Base-by-base conservation (phyloP, 2,113 vertebrate species). In the Oncorhynchus kisutch region DNA sequence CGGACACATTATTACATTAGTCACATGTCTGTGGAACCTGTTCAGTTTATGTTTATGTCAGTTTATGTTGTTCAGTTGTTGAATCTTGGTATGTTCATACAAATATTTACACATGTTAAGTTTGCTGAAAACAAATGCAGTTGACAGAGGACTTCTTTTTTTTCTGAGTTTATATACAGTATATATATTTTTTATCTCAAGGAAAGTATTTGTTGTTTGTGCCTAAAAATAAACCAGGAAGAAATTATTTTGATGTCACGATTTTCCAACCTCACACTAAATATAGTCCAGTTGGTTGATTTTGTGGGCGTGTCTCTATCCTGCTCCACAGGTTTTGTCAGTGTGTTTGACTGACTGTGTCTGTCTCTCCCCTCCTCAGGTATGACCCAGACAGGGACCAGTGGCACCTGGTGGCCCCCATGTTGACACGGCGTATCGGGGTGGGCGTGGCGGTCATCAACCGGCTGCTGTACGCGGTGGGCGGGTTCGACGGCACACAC, bases 391-490 rank as follows among this genome's bases (percentile, higher is more conserved):
- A 98, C 81, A 89, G 90, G 67, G 95, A 97, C 31, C 91, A 93
- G 64, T 97, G 96, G 96, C 92, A 95, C 67, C 82, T 96, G 75
- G 96, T 97, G 3, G 93, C 95, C 0, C 91, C 95, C 0, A 97
- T 98, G 96, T 85, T 94, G 87, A 95, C 94, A 0, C 91, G 93
- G 1, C 94, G 97, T 62, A 97, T 98, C 0, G 97, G 97, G 0
- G 97, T 98, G 24, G 96, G 96, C 0, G 97, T 98, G 73, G 93
- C 96, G 0, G 96, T 98, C 54, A 94, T 97, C 29, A 96, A 96
- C 89, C 92, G 96, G 1, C 92, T 97, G 71, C 93, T 98, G 5
- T 98, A 97, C 3, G 97, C 96, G 0, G 94, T 98, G 0, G 97
- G 97, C 0, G 96, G 97, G 20, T 98, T 97, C 0, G 97, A 98